Percentiles rank a stretch among this genome's conserved stretches.
Evolutionary conservation across 2,888 invertebrate genomes (phyloP).

Genomic region (Drosophila paracracens): DNA sequence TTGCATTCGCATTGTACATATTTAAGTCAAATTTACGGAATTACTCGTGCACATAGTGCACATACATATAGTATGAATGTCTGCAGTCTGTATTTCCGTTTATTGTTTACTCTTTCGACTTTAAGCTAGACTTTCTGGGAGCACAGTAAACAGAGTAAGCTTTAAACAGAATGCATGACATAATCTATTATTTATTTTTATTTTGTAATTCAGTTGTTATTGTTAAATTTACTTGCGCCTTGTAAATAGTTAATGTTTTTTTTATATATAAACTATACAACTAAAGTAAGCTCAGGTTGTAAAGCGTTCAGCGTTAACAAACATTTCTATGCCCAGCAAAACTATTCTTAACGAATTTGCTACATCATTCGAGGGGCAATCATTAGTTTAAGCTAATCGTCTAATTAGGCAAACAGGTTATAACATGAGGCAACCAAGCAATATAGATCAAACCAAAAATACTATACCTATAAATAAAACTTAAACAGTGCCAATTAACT

Average conservation of each 20-base stretch:
- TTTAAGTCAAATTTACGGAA: conserved; percentile 39
- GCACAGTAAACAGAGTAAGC: conserved; percentile 9
- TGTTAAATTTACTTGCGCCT: conserved; percentile 17
- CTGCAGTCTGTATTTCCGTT: conserved; percentile 41
- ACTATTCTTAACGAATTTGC: conserved; percentile 20
- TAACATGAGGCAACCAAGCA: conserved; percentile 21
- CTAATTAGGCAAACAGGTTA: conserved; percentile 29
- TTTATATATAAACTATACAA: conserved; percentile 16
- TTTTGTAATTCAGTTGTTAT: conserved; percentile 22
- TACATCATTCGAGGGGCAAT: conserved; percentile 59
- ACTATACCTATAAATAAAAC: conserved; percentile 28
- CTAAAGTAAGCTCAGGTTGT: conserved; percentile 73
- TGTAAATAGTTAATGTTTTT: conserved; percentile 66
- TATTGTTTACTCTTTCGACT: conserved; percentile 11
- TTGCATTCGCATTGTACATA: conserved; percentile 55
- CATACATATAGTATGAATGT: conserved; percentile 21
- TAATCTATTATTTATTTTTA: conserved; percentile 50
- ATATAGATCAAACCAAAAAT: conserved; percentile 20
- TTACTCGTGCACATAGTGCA: conserved; percentile 37
- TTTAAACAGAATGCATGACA: conserved; percentile 21
- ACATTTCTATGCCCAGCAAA: conserved; percentile 43
- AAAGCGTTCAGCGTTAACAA: conserved; percentile 57
- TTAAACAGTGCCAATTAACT: conserved; percentile 72
- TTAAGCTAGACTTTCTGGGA: conserved; percentile 4
- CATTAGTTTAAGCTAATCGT: conserved; percentile 63